Base-by-base conservation (phyloP, 2,797 vertebrate genomes). In the Pangasius mekongensis region DNA sequence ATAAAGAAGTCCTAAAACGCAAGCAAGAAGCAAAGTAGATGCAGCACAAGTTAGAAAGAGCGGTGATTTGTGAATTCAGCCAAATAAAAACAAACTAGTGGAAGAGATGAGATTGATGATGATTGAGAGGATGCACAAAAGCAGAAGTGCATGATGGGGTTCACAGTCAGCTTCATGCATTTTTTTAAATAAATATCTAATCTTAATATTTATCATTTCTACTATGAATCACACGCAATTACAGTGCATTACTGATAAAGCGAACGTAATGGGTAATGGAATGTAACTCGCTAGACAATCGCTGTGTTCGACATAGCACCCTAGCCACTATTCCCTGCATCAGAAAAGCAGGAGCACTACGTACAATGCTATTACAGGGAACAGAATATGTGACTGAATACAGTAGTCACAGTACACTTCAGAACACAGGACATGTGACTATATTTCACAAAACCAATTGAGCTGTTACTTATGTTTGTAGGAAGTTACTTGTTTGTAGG, bases 1-100 rank as follows among this genome's bases (percentile, higher is more conserved):
- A 97, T 95, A 97, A 98, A 98, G 98, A 99, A 99, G 97, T 99
- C 98, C 98, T 99, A 97, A 94, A 95, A 97, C 85, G 96, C 97
- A 97, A 95, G 97, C 97, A 96, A 96, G 98, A 98, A 97, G 98
- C 98, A 97, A 97, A 97, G 96, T 96, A 97, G 95, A 97, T 91
- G 95, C 93, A 89, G 95, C 95, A 95, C 89, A 95, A 91, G 89
- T 97, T 96, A 98, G 97, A 98, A 94, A 94, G 94, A 94, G 97
- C 95, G 96, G 96, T 96, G 95, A 97, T 97, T 97, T 93, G 97
- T 97, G 95, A 94, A 96, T 91, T 94, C 96, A 96, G 97, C 95
- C 92, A 95, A 92, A 92, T 69, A 22, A 94, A 89, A 92, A 89
- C 89, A 91, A 62, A 86, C 89, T 87, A 87, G 74, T 86, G 74